These are phyloP conservation scores for Achroia grisella DNA, from an alignment of 1,140 invertebrate species.

Conservation along the genomic window DNA sequence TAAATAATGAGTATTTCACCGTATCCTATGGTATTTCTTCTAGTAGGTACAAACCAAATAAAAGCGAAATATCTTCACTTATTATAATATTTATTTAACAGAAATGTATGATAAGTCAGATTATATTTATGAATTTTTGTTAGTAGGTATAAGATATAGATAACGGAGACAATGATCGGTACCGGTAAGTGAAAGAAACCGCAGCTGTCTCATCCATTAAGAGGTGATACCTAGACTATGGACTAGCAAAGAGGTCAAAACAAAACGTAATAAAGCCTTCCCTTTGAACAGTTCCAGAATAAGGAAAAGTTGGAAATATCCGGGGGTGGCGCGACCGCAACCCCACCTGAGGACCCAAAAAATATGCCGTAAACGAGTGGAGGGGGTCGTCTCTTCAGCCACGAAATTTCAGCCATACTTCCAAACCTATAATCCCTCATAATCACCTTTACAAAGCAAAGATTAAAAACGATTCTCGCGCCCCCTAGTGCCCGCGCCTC, in stretches of 20 bases:
- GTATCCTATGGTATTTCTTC: too few relatives aligned
- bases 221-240: conserved; percentile 15
- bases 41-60: too few relatives aligned
- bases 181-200: conserved; percentile 11
- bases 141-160: too few relatives aligned
- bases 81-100: too few relatives aligned
- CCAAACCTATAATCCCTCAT: conserved; percentile 74
- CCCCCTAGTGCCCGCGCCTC: conserved; percentile 28
- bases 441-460: conserved; percentile 76
- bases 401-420: conserved; percentile 70
- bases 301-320: conserved; percentile 64
- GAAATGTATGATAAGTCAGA: too few relatives aligned
- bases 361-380: conserved; percentile 62
- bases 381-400: conserved; percentile 51
- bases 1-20: too few relatives aligned
- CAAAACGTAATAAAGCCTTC: conserved; percentile 56
- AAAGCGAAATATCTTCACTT: too few relatives aligned
- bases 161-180: background rate
- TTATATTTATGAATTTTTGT: too few relatives aligned
- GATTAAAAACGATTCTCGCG: conserved; percentile 74
- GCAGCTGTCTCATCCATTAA: conserved; percentile 42
- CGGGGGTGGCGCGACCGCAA: conserved; percentile 50
- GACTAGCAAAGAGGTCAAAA: conserved; percentile 34
- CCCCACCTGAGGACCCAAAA: conserved; percentile 54
- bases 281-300: conserved; percentile 57